These are phyloP conservation scores for Noctua fimbriata DNA, from an alignment of 2,888 invertebrate species.

Conservation along the genomic window DNA sequence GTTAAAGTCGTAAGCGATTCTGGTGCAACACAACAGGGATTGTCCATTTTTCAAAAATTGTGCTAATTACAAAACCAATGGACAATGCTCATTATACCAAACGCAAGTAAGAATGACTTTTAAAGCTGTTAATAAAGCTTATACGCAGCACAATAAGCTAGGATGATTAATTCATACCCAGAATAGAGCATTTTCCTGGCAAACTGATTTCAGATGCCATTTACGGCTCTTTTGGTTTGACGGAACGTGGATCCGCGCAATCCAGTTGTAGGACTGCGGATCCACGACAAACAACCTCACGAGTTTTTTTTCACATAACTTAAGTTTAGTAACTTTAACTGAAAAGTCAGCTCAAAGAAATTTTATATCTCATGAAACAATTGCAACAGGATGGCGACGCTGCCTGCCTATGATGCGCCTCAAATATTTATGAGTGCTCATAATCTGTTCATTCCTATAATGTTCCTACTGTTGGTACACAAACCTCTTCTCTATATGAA, in stretches of 20 bases:
- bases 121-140: background rate
- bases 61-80: too few relatives aligned
- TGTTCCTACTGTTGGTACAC: background rate
- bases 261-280: too few relatives aligned
- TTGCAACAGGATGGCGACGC: background rate
- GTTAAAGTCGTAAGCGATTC: background rate
- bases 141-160: background rate
- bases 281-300: too few relatives aligned
- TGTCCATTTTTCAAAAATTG: too few relatives aligned
- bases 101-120: background rate
- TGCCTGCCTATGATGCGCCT: background rate
- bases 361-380: background rate
- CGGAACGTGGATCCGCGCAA: too few relatives aligned
- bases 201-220: background rate
- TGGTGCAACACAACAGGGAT: background rate
- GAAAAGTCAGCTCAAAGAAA: background rate
- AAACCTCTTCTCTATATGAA: background rate
- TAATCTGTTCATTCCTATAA: background rate
- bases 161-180: background rate
- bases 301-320: background rate
- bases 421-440: background rate
- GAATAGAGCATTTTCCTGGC: background rate
- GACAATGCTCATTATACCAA: background rate
- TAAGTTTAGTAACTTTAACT: background rate
- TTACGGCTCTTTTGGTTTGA: background rate